These are phyloP conservation scores for Phasia obesa DNA, from an alignment of 2,888 invertebrate genomes.

Conservation along the genomic window DNA sequence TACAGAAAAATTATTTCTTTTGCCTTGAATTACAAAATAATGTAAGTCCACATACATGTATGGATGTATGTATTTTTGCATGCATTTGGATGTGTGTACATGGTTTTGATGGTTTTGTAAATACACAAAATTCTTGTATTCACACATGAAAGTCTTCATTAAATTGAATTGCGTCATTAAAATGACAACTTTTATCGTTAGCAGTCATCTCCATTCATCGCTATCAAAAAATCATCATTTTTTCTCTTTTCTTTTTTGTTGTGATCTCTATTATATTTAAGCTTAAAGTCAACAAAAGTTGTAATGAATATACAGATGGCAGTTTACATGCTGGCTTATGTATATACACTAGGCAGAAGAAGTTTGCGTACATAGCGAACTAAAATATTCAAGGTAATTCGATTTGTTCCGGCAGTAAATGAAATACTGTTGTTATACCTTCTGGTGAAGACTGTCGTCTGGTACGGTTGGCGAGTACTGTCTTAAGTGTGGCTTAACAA, in stretches of 20 bases:
- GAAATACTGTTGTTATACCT: no score
- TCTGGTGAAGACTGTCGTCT: no score
- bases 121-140: conserved; percentile 22
- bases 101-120: no score
- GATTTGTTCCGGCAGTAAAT: no score
- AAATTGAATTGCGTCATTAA: conserved; percentile 70
- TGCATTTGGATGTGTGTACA: not conserved
- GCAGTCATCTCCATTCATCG: conserved; percentile 65
- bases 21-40: conserved; percentile 2
- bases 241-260: conserved; percentile 13
- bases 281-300: conserved; percentile 37
- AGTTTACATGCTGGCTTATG: not conserved
- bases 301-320: conserved; percentile 26
- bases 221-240: conserved; percentile 62
- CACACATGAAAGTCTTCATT: conserved; percentile 58
- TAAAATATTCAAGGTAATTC: no score
- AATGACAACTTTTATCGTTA: conserved; percentile 68
- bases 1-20: conserved; percentile 32
- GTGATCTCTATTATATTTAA: conserved; percentile 37
- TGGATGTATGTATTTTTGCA: not conserved
- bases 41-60: not conserved
- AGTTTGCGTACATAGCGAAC: no score
- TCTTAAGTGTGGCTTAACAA: no score
- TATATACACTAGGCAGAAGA: no score
- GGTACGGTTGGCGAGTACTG: no score